Evolutionary conservation across 1,140 invertebrate species (phyloP).

Genomic region (Pantala flavescens): DNA sequence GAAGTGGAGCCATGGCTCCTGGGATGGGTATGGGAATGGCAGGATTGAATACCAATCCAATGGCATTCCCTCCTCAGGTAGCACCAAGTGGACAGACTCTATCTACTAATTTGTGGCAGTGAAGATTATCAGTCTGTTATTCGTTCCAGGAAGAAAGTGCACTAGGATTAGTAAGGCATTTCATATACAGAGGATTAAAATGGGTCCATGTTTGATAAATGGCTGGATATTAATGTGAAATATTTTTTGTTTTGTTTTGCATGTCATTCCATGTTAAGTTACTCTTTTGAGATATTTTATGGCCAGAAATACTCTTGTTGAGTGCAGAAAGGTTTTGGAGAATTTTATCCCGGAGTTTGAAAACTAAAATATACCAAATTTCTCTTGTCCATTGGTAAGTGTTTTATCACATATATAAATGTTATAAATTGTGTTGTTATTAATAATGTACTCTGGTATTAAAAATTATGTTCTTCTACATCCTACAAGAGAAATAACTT

Average conservation of each 20-base stretch:
- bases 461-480: too few species aligned
- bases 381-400: too few species aligned
- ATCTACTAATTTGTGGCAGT: conserved; percentile 46
- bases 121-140: conserved; percentile 27
- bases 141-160: conserved; percentile 30
- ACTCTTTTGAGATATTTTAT: neutral
- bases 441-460: too few species aligned
- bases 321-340: neutral
- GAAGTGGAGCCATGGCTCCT: conserved; percentile 20
- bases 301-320: neutral
- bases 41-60: conserved; percentile 13
- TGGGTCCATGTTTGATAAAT: neutral
- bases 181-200: neutral
- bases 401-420: too few species aligned
- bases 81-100: conserved; percentile 36
- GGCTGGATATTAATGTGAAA: neutral
- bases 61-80: conserved; percentile 19
- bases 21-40: conserved; percentile 19
- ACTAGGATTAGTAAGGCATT: conserved; percentile 20
- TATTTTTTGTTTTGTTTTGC: neutral
- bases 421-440: too few species aligned
- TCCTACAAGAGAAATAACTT: too few species aligned
- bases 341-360: neutral
- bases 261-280: neutral
- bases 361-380: too few species aligned